Base-by-base conservation (phyloP, 2,113 vertebrate species). In the Orycteropus afer region DNA sequence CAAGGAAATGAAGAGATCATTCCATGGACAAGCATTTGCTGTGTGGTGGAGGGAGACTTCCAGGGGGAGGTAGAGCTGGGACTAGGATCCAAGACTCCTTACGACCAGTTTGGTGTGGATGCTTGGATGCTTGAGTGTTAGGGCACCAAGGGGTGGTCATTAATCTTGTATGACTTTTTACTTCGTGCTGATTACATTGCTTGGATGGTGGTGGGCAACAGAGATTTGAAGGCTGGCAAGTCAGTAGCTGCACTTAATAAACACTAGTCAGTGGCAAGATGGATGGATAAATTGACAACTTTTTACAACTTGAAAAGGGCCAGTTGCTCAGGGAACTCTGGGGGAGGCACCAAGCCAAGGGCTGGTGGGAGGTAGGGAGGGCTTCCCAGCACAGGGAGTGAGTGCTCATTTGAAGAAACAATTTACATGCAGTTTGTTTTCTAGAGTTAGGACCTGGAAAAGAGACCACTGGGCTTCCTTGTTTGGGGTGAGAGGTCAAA, bases 1-100 rank as follows among this genome's bases (percentile, higher is more conserved):
- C 93, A 49, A 86, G 73, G 51, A 76, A 90, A 84, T 81, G 71
- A 84, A 84, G 42, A 42, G 71, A 45, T 74, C 23, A 42, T 71
- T 40, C n/a, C 20, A 42, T 76, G 73, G 42, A 34, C 79, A 81
- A 83, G 23, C 17, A 81, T 61, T 91, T 84, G n/a, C 53, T 74
- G 45, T 69, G 32, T 37, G 59, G n/a, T 80, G n/a, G 25, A 81
- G 71, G 42, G 27, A 49, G n/a, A 76, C 27, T 71, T 47, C 71
- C 11, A 73, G 42, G 25, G 13, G 27, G 4, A 7, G 73, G 14
- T 27, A 51, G 49, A n/a, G 25, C 37, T 29, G 6, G 59, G 32
- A 69, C 86, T 61, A 59, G 77, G 82, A 82, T 15, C 63, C 55
- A 73, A 57, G 61, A 45, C 65, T 83, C n/a, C 57, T 74, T 5